A percentile compares a stretch with the other conserved stretches of the same genome.
phyloP scores from a whole-genome alignment of 2,113 vertebrate species.

The Thermophis baileyi region DNA sequence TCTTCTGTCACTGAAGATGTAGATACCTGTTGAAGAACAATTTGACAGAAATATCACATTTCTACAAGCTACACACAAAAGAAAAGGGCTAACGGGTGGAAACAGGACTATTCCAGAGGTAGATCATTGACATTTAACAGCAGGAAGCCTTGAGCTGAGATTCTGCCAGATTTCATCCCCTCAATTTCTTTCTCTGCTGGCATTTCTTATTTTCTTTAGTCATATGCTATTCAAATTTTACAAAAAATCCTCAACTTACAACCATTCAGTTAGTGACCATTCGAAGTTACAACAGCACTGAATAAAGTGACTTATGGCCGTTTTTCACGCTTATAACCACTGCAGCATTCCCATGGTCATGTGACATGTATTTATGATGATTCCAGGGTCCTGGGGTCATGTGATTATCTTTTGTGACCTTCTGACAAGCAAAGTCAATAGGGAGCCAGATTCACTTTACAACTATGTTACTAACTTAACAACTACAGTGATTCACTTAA shows the following conservation, averaged over 20 bases:
- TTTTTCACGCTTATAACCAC: not conserved
- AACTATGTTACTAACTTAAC: not conserved
- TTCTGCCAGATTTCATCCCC: not conserved
- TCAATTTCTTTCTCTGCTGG: not conserved
- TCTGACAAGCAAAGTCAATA: not conserved
- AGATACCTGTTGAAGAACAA: slow-evolving; percentile 79
- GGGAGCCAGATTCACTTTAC: not conserved
- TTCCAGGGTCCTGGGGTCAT: not conserved
- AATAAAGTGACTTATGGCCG: not conserved
- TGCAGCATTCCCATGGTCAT: not conserved
- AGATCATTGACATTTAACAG: not conserved
- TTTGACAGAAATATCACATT: not conserved
- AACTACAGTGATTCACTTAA: not conserved
- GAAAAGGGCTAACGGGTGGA: not conserved
- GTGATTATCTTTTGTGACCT: not conserved
- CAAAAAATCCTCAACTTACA: not conserved
- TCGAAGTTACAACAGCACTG: not conserved
- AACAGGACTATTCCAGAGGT: not conserved
- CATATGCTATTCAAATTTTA: not conserved
- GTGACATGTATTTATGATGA: not conserved
- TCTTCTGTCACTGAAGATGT: slow-evolving; percentile 86
- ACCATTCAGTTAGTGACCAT: not conserved
- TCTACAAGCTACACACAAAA: not conserved
- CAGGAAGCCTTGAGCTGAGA: not conserved
- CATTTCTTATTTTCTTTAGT: not conserved